Evolutionary conservation across 2,797 vertebrate genomes (phyloP).

Genomic region (Mastacembelus armatus): DNA sequence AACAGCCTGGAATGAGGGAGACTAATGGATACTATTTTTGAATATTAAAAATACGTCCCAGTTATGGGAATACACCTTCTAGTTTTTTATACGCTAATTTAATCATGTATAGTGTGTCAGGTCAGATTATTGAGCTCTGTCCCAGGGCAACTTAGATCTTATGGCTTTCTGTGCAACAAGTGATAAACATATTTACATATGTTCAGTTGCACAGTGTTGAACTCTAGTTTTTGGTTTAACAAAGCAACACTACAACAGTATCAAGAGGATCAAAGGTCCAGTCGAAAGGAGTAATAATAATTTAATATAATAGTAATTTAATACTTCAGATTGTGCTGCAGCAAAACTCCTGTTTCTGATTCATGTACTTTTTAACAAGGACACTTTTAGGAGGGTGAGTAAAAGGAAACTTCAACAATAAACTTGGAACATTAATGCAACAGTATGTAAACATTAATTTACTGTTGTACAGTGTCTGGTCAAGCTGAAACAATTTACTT

Average conservation of each 20-base stretch:
- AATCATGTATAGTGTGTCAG: slow-evolving; percentile 40
- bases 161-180: slow-evolving; percentile 27
- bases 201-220: slow-evolving; percentile 18
- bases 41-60: slow-evolving; percentile 34
- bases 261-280: too few species aligned
- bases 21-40: slow-evolving; percentile 55
- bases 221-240: slow-evolving; percentile 9
- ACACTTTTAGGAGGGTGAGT: neutral
- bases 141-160: slow-evolving; percentile 44
- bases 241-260: neutral
- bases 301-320: too few species aligned
- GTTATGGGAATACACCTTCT: slow-evolving; percentile 27
- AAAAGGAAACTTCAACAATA: too few species aligned
- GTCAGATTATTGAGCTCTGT: slow-evolving; percentile 43
- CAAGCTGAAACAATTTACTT: too few species aligned
- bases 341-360: neutral
- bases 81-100: slow-evolving; percentile 42
- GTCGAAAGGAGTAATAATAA: too few species aligned
- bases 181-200: slow-evolving; percentile 37
- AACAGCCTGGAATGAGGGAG: slow-evolving; percentile 55
- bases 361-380: neutral
- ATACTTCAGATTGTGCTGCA: too few species aligned
- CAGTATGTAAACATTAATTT: too few species aligned
- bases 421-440: too few species aligned
- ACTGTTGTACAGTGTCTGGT: too few species aligned